A percentile compares a stretch with the other conserved stretches of the same genome.
Conservation (phyloP, 2,797 vertebrate species). For the Myotis vivesi region DNA sequence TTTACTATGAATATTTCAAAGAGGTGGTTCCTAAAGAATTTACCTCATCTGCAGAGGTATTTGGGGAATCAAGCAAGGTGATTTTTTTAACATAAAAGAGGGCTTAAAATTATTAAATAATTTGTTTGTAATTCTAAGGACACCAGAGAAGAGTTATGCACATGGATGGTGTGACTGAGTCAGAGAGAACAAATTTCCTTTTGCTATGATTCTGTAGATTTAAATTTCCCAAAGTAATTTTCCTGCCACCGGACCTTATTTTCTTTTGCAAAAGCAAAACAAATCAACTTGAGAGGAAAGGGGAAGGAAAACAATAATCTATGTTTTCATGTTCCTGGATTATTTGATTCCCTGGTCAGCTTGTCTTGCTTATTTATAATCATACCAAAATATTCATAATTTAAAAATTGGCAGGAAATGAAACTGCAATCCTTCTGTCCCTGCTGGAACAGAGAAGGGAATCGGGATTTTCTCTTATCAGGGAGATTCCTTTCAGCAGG, state of each 20-base stretch:
- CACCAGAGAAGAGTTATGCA: background rate
- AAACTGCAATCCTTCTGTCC: conserved; percentile 71
- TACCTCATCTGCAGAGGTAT: background rate
- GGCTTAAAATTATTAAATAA: conserved; percentile 13
- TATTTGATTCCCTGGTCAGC: conserved; percentile 70
- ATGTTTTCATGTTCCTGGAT: conserved; percentile 73
- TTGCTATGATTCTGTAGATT: conserved; percentile 33
- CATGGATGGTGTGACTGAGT: background rate
- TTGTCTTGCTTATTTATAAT: conserved; percentile 74
- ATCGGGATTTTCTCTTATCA: conserved; percentile 65
- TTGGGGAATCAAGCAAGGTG: background rate
- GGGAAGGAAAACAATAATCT: conserved; percentile 68
- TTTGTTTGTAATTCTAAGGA: background rate
- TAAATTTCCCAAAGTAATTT: conserved; percentile 36
- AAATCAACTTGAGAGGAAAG: conserved; percentile 66
- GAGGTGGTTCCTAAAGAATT: background rate
- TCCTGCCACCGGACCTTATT: conserved; percentile 63
- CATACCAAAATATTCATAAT: conserved; percentile 78
- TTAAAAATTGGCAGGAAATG: conserved; percentile 76
- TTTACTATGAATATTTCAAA: conserved; percentile 42
- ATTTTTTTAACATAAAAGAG: background rate
- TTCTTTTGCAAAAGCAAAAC: conserved; percentile 68
- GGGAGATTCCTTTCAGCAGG: conserved; percentile 49
- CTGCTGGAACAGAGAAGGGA: conserved; percentile 65
- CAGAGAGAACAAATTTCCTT: conserved; percentile 20